Conservation (phyloP, 2,888 invertebrate genomes). For the Hetaerina titia region DNA sequence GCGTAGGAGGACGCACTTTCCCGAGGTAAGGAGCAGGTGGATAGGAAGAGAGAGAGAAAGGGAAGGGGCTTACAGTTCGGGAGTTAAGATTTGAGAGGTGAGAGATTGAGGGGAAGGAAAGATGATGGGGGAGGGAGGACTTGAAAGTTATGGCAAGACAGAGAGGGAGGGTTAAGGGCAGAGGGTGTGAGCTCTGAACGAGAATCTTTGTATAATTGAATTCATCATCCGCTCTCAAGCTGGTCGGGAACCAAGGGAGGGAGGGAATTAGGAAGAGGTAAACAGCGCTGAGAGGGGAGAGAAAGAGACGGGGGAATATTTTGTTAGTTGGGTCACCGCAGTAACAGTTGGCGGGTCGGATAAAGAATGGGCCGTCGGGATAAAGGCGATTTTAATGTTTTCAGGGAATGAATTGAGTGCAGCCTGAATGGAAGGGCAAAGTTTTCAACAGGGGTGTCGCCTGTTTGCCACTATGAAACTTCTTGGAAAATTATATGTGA, state of each 20-base stretch:
- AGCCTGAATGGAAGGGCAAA: neutral
- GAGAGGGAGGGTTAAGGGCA: neutral
- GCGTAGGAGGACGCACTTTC: neutral
- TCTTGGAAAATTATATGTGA: neutral
- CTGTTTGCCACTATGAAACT: neutral
- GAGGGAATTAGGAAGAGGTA: conserved; percentile 1
- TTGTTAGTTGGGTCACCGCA: neutral
- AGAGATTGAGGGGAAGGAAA: neutral
- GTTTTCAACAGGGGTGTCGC: neutral
- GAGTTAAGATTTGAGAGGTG: neutral
- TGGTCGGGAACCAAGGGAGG: neutral
- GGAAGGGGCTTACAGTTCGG: neutral
- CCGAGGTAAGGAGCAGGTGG: neutral
- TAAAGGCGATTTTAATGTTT: neutral
- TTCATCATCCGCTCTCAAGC: conserved; percentile 37
- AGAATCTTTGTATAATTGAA: conserved; percentile 57
- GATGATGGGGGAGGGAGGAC: neutral
- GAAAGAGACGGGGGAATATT: conserved; percentile 15
- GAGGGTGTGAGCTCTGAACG: neutral
- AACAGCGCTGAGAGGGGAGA: neutral
- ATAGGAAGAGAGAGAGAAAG: neutral
- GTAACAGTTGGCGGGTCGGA: neutral
- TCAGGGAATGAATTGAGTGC: neutral
- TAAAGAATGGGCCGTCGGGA: neutral
- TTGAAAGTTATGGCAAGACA: neutral